Evolutionary conservation across 2,113 vertebrate species (phyloP), one percentile per base, ranked within the genome.

Genomic region (Cranoglanis bouderius): DNA sequence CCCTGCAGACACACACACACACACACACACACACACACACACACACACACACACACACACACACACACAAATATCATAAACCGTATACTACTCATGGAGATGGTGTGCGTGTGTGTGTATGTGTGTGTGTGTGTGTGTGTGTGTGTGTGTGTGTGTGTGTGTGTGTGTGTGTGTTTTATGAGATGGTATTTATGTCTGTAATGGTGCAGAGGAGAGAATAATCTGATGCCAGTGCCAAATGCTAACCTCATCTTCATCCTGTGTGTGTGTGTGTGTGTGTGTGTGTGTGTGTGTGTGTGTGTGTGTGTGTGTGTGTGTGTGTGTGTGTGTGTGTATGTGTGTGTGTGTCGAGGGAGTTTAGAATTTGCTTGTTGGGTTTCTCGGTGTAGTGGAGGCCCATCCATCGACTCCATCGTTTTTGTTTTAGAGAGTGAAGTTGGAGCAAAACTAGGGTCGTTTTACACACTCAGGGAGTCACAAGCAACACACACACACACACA

Each of bases 341-440:
- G 89, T 86, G 89, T 90, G 89, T 92, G 91, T 93, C 90, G 90
- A 92, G 94, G 94, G 92, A 92, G 93, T 93, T 92, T 95, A 93
- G 91, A 90, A 92, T 94, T 93, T 93, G 92, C 92, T 94, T 92
- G 92, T 94, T 88, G 81, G 92, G 92, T 93, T 94, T 94, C 92
- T 94, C 93, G 92, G 92, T 93, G 92, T 82, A n/a, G 90, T 46
- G 84, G 86, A 90, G 90, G 67, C 67, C 67, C 67, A 75, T 93
- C 93, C 90, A 94, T 93, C 84, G 92, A 94, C 92, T 85, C 26
- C n/a, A n/a, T n/a, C 12, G 40, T 40, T 82, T 72, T 82, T 29
- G 19, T n/a, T 19, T 84, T 63, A 35, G 59, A 63, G 74, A 49
- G 38, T 61, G 3, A 70, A 75, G 59, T 46, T 78, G 19, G 57